These are phyloP conservation scores for Mobula hypostoma DNA, from an alignment of 2,113 vertebrate species.

Conservation along the genomic window DNA sequence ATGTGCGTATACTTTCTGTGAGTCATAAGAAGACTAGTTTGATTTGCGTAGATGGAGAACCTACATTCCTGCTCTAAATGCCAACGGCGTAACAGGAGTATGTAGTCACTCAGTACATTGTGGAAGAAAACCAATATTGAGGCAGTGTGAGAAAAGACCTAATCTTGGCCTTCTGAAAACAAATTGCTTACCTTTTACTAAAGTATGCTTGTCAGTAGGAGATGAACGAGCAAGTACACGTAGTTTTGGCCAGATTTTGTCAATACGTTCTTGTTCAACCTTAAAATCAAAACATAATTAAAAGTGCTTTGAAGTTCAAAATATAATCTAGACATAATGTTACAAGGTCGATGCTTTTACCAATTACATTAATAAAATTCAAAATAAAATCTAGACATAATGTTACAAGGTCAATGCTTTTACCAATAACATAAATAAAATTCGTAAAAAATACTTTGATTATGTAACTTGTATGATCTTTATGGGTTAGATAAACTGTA, in stretches of 20 bases:
- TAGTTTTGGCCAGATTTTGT: constrained; percentile 97
- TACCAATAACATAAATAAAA: background rate
- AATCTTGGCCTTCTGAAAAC: background rate
- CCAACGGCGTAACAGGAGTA: no score
- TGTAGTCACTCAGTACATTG: background rate
- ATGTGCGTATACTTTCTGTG: no score
- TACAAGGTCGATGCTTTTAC: background rate
- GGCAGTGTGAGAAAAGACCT: background rate
- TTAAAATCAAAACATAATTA: constrained; percentile 46
- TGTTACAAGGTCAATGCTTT: background rate
- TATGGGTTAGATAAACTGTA: background rate
- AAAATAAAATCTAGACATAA: background rate
- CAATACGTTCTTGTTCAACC: constrained; percentile 94
- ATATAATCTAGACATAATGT: background rate
- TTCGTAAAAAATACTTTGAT: background rate
- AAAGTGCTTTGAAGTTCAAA: background rate
- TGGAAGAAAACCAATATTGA: background rate
- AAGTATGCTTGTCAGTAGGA: constrained; percentile 92
- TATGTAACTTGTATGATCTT: background rate
- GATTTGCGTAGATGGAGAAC: no score
- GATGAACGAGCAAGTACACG: constrained; percentile 91
- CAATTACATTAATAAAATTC: background rate
- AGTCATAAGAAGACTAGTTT: no score
- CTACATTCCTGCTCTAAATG: no score
- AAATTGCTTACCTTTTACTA: constrained; percentile 80